These are phyloP conservation scores for Epizoanthus ramosus DNA, from an alignment of 92 coral and sea anemone species.

Conservation along the genomic window DNA sequence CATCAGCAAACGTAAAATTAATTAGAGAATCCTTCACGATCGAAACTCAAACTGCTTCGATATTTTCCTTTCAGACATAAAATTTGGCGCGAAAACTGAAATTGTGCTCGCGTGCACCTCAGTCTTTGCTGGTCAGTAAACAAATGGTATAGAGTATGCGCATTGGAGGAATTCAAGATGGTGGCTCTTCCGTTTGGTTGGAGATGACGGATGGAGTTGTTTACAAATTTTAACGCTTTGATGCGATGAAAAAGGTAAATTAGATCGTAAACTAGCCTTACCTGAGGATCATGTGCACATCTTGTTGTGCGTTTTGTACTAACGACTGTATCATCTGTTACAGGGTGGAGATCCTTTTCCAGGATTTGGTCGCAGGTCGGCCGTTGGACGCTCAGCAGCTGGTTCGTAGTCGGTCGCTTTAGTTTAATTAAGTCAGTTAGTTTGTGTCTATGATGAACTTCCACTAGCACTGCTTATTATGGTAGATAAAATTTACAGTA, in stretches of 20 bases:
- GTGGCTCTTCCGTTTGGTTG: slow-evolving; percentile 53
- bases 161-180: slow-evolving; percentile 64
- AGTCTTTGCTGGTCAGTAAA: neutral
- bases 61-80: neutral
- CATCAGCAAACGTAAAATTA: too few relatives aligned
- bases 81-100: slow-evolving; percentile 29
- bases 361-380: slow-evolving; percentile 72
- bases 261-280: neutral
- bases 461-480: too few relatives aligned
- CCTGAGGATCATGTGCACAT: neutral
- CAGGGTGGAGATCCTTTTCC: slow-evolving; percentile 73
- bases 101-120: neutral
- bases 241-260: slow-evolving; percentile 75
- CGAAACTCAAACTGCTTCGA: too few relatives aligned
- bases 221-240: slow-evolving; percentile 35
- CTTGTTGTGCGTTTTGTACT: neutral
- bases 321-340: neutral
- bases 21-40: too few relatives aligned
- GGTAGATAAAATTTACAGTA: too few relatives aligned
- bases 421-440: too few relatives aligned
- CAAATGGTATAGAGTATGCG: slow-evolving; percentile 36
- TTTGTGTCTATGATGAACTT: too few relatives aligned
- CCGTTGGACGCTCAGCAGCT: slow-evolving; percentile 59
- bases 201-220: slow-evolving; percentile 2
- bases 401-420: slow-evolving; percentile 40